Evolutionary conservation across 2,113 vertebrate genomes (phyloP), one percentile per base, ranked within the genome.

Genomic region (Microtus pennsylvanicus): DNA sequence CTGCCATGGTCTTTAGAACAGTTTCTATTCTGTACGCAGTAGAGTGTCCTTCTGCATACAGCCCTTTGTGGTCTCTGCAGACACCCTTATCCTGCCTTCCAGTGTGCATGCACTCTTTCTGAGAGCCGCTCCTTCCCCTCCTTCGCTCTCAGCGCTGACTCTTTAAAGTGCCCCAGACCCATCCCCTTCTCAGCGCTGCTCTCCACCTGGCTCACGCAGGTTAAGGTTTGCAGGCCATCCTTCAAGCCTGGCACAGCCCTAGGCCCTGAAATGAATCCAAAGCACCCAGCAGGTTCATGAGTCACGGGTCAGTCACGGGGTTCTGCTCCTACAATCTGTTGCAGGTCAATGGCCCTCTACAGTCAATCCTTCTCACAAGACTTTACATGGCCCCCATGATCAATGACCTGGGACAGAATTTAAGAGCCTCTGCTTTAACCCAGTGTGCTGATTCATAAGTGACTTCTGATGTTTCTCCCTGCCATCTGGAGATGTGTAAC

Each of bases 191-290:
- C 10, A 7, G 33, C 14, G 2, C 55, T 26, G 16, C 22, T 17
- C 7, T 81, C 45, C 1, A 5, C 6, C 11, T 86, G 22, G 11
- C 35, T 12, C 0, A 0, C 6, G 16, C 77, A 47, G 7, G 26
- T 45, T 93, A 12, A 1, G 22, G 3, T 47, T 70, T 83, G 13
- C 61, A 21, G 14, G 30, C 33, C 16, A 81, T 12, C 30, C 58
- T 91, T 8, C 8, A 0, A 75, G 33, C 67, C 6, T 5, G 5
- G 4, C 7, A 16, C 17, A 7, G 28, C 47, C 22, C 30, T 58
- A 50, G 26, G 10, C 30, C n/a, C 45, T 11, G 28, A 5, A 50
- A 19, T 65, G 42, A 6, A 22, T 50, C 83, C 13, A 11, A 42
- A 65, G 61, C 61, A 45, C 12, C 82, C 33, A 17, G 9, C 24